phyloP scores from a whole-genome alignment of 2,113 vertebrate genomes.

The Thermophis baileyi region DNA sequence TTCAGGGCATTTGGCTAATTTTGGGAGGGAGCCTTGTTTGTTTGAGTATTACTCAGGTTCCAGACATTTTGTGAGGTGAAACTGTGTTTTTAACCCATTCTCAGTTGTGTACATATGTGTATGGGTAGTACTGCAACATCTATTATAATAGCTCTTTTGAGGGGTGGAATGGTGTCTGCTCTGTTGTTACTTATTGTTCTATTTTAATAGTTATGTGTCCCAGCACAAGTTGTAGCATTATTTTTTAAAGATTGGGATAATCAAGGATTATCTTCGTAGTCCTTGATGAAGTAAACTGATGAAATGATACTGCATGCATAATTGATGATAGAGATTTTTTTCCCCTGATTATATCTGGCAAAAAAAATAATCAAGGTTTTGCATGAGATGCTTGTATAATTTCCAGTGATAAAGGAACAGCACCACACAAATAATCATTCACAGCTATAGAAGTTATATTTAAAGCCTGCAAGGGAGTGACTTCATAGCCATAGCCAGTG shows the following conservation, averaged over 20 bases:
- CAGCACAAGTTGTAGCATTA: neutral
- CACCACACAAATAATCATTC: neutral
- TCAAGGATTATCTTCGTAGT: neutral
- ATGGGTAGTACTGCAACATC: neutral
- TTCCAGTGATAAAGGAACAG: neutral
- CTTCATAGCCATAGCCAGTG: neutral
- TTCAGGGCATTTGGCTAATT: neutral
- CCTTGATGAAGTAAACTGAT: neutral
- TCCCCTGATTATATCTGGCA: neutral
- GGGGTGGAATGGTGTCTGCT: neutral
- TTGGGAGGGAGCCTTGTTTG: neutral
- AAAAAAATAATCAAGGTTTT: neutral
- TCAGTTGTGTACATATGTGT: neutral
- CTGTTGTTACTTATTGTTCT: neutral
- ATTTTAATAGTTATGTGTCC: neutral
- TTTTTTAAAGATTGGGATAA: conserved; percentile 4
- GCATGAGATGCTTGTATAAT: neutral
- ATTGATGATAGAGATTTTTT: neutral
- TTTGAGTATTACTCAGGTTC: neutral
- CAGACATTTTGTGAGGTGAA: neutral
- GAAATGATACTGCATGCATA: neutral
- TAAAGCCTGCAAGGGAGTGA: neutral
- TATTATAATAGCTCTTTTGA: neutral
- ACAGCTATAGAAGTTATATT: neutral
- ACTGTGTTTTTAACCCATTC: neutral